A percentile compares a stretch with the other conserved stretches of the same genome.
phyloP scores from a whole-genome alignment of 1,140 invertebrate species.

The Plodia interpunctella region DNA sequence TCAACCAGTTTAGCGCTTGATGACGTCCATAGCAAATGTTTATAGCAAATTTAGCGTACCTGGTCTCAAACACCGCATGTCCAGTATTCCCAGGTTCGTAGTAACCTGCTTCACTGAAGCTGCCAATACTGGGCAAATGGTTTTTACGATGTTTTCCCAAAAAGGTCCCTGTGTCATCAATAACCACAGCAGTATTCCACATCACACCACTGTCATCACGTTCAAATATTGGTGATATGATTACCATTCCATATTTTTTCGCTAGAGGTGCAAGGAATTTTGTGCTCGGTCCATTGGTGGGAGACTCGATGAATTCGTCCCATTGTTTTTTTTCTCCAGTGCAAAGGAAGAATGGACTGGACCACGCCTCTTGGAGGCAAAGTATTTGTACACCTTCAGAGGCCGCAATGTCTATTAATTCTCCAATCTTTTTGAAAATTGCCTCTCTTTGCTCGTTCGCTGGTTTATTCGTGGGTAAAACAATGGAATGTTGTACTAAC shows the following conservation, averaged over 20 bases:
- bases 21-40: constrained; percentile 99
- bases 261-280: constrained; percentile 88
- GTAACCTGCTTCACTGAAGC: constrained; percentile 99
- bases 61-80: constrained; percentile 94
- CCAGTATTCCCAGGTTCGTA: constrained; percentile 96
- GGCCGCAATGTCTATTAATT: constrained; percentile 89
- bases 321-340: constrained; percentile 97
- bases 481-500: constrained; percentile 93
- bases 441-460: constrained; percentile 88
- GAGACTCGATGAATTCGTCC: constrained; percentile 96
- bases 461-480: constrained; percentile 84
- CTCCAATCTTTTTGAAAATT: constrained; percentile 86
- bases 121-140: constrained; percentile 97
- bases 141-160: constrained; percentile 98
- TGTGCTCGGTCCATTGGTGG: constrained; percentile 91
- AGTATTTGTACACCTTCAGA: constrained; percentile 91
- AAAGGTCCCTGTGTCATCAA: constrained; percentile 88
- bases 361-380: constrained; percentile 98
- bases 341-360: constrained; percentile 99
- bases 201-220: constrained; percentile 90
- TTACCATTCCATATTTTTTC: constrained; percentile 93
- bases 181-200: constrained; percentile 98
- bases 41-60: constrained; percentile 92
- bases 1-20: constrained; percentile 98
- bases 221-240: constrained; percentile 97